A percentile compares a stretch with the other conserved stretches of the same genome.
Conservation (phyloP, 2,113 vertebrate genomes). For the Rynchops niger region DNA sequence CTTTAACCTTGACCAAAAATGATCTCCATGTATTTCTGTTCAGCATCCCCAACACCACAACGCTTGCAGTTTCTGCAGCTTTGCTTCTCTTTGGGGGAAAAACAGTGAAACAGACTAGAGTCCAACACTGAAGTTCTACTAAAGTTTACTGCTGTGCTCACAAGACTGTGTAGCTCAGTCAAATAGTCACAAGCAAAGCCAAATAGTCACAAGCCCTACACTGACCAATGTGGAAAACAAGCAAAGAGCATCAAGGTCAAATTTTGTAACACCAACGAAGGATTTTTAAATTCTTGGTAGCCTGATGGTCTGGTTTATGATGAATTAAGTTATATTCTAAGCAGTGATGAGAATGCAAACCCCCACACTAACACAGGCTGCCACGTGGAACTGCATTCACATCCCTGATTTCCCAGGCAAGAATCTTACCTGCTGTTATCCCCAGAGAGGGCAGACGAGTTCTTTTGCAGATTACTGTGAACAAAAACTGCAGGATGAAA, state of each 20-base stretch:
- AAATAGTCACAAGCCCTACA: neutral
- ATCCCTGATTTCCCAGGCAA: neutral
- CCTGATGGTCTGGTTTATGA: neutral
- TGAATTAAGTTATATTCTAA: neutral
- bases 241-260: neutral
- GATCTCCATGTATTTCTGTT: neutral
- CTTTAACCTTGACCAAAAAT: neutral
- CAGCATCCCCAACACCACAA: neutral
- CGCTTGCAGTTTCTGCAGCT: neutral
- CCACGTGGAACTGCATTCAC: neutral
- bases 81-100: neutral
- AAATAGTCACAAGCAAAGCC: neutral
- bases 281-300: neutral
- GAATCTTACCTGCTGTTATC: neutral
- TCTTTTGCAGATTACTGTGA: neutral
- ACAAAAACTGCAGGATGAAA: neutral
- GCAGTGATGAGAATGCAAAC: neutral
- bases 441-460: neutral
- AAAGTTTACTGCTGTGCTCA: neutral
- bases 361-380: neutral
- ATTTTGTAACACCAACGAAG: neutral
- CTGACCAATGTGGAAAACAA: neutral
- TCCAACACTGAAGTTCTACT: neutral
- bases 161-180: neutral
- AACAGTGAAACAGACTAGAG: neutral